A percentile compares a stretch with the other conserved stretches of the same genome.
phyloP scores from a whole-genome alignment of 2,888 invertebrate genomes.

The Limnephilus auricula region DNA sequence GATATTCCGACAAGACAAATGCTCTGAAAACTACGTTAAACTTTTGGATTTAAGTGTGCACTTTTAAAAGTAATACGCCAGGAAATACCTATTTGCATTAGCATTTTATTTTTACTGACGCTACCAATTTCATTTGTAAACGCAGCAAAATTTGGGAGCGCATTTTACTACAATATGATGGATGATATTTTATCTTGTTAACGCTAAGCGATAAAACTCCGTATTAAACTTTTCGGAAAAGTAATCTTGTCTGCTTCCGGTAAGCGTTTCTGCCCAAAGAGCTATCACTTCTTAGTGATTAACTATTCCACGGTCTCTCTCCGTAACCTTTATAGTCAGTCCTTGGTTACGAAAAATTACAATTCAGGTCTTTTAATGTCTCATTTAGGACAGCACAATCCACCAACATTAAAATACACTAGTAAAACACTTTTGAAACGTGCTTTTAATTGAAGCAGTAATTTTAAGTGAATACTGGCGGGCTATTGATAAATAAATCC shows the following conservation, averaged over 20 bases:
- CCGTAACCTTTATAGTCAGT: background rate
- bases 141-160: background rate
- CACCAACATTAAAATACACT: background rate
- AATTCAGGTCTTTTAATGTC: background rate
- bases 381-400: background rate
- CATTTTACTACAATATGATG: background rate
- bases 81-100: background rate
- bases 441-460: too few relatives aligned
- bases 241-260: background rate
- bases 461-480: background rate
- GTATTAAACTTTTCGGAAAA: background rate
- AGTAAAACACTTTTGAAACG: background rate
- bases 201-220: background rate
- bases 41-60: background rate
- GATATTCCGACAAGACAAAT: background rate
- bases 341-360: background rate
- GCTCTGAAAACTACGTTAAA: background rate
- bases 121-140: background rate
- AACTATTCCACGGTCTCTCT: background rate
- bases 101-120: background rate
- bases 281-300: background rate
- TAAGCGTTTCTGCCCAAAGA: background rate
- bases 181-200: background rate
- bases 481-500: background rate
- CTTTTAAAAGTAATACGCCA: background rate